phyloP scores from a whole-genome alignment of 2,888 invertebrate species.

The Bugula neritina region DNA sequence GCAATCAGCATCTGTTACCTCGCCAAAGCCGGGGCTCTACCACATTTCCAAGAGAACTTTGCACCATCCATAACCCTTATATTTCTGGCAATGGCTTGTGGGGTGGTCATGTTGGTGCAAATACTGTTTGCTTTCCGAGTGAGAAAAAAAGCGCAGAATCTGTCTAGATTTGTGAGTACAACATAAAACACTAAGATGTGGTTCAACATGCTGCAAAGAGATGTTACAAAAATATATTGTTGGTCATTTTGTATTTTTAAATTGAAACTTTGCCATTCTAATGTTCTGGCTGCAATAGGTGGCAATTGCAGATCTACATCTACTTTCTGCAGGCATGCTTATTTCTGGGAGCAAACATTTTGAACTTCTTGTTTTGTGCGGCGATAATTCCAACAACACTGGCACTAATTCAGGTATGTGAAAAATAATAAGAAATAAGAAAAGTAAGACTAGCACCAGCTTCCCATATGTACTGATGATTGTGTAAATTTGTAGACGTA shows the following conservation, averaged over 20 bases:
- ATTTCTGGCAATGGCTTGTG: not conserved
- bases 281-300: no score
- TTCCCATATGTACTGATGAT: no score
- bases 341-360: conserved; percentile 1
- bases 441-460: no score
- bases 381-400: not conserved
- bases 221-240: no score
- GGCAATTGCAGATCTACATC: not conserved
- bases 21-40: not conserved
- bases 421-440: no score
- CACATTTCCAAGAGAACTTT: not conserved
- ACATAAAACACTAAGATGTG: no score
- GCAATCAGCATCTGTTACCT: not conserved
- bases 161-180: not conserved
- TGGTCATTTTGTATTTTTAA: no score
- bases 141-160: not conserved
- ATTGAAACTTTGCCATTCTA: no score
- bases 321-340: not conserved
- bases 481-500: conserved; percentile 7
- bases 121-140: conserved; percentile 5
- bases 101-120: not conserved
- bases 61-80: not conserved
- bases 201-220: no score
- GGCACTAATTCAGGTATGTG: conserved; percentile 6
- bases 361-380: not conserved